Evolutionary conservation across 2,113 vertebrate genomes (phyloP).

Genomic region (Strix aluco): DNA sequence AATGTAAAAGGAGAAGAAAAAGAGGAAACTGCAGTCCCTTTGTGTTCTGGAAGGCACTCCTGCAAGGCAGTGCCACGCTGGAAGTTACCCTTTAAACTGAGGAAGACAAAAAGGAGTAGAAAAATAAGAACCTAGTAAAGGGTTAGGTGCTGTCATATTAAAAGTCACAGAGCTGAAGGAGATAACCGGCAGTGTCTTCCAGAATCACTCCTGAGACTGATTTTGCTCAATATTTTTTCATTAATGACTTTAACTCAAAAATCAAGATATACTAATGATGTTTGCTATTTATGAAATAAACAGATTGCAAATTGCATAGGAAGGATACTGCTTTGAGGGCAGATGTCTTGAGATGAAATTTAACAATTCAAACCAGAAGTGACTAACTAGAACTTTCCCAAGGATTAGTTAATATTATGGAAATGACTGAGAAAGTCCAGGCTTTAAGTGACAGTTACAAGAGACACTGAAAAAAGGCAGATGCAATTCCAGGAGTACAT

Average conservation of each 20-base stretch:
- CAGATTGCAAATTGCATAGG: background rate
- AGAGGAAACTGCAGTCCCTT: background rate
- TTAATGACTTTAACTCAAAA: background rate
- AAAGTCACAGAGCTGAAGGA: background rate
- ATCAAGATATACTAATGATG: background rate
- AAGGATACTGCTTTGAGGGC: background rate
- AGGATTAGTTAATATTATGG: background rate
- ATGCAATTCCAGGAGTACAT: background rate
- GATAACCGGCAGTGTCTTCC: background rate
- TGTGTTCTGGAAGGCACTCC: background rate
- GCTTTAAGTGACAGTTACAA: background rate
- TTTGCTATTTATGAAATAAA: background rate
- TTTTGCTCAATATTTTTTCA: background rate
- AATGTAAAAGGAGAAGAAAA: background rate
- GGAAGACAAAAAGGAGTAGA: background rate
- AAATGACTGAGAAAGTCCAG: background rate
- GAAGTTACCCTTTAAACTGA: rapidly evolving
- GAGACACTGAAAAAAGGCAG: background rate
- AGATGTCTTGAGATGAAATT: background rate
- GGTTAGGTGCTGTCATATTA: rapidly evolving
- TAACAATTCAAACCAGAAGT: background rate
- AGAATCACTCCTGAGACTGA: background rate
- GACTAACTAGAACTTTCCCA: background rate
- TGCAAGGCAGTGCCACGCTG: background rate
- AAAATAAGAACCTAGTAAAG: background rate